A percentile compares a stretch with the other conserved stretches of the same genome.
Evolutionary conservation across 2,888 invertebrate species (phyloP).

Genomic region (Meta bourneti): DNA sequence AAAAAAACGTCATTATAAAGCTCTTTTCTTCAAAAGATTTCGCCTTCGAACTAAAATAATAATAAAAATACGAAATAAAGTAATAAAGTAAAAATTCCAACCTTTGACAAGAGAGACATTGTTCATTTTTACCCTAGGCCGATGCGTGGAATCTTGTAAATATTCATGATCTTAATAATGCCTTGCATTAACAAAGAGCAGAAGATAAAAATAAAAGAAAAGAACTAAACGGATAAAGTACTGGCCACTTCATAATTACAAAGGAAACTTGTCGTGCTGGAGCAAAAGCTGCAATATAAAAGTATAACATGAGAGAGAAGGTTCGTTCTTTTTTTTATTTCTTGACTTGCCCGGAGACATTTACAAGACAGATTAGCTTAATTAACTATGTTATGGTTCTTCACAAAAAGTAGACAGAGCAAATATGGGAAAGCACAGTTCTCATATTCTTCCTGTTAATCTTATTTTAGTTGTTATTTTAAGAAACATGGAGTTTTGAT

Average conservation of each 20-base stretch:
- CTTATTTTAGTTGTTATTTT: constrained; percentile 43
- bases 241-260: constrained; percentile 66
- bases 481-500: constrained; percentile 7
- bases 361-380: constrained; percentile 71
- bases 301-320: constrained; percentile 24
- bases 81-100: constrained; percentile 19
- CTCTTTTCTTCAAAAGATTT: constrained; percentile 47
- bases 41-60: constrained; percentile 38
- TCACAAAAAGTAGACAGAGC: constrained; percentile 9
- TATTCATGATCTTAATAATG: constrained; percentile 72
- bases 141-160: constrained; percentile 53
- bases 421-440: not conserved
- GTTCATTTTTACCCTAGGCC: constrained; percentile 56
- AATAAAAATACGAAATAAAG: not conserved
- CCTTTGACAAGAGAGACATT: constrained; percentile 63
- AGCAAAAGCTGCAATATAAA: constrained; percentile 42
- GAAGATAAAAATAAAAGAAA: constrained; percentile 39
- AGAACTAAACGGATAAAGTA: constrained; percentile 57
- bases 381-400: constrained; percentile 62
- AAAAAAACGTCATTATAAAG: constrained; percentile 55
- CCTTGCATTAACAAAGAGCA: constrained; percentile 58
- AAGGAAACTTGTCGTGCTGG: constrained; percentile 40
- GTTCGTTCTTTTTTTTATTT: constrained; percentile 14
- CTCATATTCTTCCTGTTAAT: constrained; percentile 36
- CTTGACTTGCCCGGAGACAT: constrained; percentile 3